Evolutionary conservation across 2,113 vertebrate species (phyloP).

Genomic region (Accipiter virgatus): DNA sequence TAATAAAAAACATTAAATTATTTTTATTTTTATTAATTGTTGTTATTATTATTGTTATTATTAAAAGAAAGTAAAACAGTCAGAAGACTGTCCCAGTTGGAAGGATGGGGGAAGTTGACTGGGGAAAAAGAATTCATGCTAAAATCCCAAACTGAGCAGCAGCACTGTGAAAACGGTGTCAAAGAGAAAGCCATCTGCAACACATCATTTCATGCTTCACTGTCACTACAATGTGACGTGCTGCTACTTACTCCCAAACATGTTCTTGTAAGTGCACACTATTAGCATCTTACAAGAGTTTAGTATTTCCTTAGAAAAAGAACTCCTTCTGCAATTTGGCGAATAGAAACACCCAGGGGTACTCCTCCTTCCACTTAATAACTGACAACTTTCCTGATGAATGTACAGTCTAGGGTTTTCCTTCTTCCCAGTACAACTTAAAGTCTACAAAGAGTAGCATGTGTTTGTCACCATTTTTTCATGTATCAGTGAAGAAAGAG

Average conservation of each 20-base stretch:
- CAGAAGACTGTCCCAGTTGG: background rate
- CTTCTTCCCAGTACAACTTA: background rate
- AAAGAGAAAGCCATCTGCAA: background rate
- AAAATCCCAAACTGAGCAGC: background rate
- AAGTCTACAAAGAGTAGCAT: background rate
- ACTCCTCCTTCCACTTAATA: background rate
- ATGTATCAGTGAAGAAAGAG: background rate
- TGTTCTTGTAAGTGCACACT: background rate
- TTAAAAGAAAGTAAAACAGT: background rate
- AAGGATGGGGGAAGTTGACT: background rate
- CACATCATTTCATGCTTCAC: background rate
- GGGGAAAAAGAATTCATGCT: background rate
- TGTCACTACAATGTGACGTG: background rate
- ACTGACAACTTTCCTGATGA: background rate
- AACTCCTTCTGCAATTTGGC: background rate
- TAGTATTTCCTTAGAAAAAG: background rate
- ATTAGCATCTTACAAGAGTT: background rate
- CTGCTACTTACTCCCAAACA: background rate
- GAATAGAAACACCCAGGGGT: background rate
- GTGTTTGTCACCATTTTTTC: background rate
- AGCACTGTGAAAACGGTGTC: background rate
- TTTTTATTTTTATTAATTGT: no score
- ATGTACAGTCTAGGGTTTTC: background rate
- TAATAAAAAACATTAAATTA: no score
- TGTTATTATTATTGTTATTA: no score